These are phyloP conservation scores for Dromius quadrimaculatus DNA, from an alignment of 2,888 invertebrate species.

Conservation along the genomic window DNA sequence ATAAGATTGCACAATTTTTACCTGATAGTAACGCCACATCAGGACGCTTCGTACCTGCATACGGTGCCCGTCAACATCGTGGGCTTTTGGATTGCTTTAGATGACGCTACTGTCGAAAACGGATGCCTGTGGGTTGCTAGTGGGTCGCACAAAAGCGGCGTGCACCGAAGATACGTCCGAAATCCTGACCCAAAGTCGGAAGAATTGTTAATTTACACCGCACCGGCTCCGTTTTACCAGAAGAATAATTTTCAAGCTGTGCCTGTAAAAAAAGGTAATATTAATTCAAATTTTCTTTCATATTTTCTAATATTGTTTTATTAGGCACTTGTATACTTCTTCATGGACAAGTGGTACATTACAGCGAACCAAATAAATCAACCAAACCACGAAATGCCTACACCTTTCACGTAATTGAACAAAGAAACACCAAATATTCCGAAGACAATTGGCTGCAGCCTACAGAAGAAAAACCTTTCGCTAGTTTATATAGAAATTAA, in stretches of 20 bases:
- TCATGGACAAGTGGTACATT: constrained; percentile 94
- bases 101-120: constrained; percentile 92
- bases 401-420: constrained; percentile 94
- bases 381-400: constrained; percentile 90
- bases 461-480: constrained; percentile 76
- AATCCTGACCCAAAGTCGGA: constrained; percentile 76
- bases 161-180: constrained; percentile 78
- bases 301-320: constrained; percentile 13
- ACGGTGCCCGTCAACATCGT: constrained; percentile 85
- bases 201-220: constrained; percentile 77
- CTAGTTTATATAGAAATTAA: constrained; percentile 73
- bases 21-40: constrained; percentile 80
- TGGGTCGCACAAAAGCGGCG: constrained; percentile 90
- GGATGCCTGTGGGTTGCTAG: constrained; percentile 94
- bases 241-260: constrained; percentile 81
- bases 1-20: background rate
- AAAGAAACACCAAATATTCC: constrained; percentile 79
- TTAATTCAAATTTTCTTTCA: constrained; percentile 14
- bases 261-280: constrained; percentile 85
- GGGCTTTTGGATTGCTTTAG: constrained; percentile 97
- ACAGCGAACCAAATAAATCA: constrained; percentile 89
- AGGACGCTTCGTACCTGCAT: constrained; percentile 89
- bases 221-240: constrained; percentile 77
- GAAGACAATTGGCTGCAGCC: constrained; percentile 90
- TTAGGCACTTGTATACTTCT: constrained; percentile 88